Base-by-base conservation (phyloP, 2,797 vertebrate genomes). In the Halcyon chelicuti region DNA sequence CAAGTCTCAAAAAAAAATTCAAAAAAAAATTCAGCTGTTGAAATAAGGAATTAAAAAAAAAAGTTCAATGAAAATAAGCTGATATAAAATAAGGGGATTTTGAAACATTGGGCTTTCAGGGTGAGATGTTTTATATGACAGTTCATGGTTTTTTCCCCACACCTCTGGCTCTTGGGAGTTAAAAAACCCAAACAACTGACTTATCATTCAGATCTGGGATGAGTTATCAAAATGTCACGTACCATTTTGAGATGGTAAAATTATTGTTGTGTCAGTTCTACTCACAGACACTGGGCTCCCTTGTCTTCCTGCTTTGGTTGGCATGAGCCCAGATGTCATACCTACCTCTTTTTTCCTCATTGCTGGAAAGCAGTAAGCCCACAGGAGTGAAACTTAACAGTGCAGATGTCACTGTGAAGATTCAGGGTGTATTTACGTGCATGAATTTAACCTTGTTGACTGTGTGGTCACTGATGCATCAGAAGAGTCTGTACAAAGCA, bases 401-500 rank as follows among this genome's bases (percentile, higher is more conserved):
- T 77, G 86, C 49, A 8, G 16, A 63, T 76, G 87, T 94, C 73
- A 74, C 66, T 5, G 0, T 18, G 51, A 86, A 63, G 70, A 67
- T 85, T 63, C 78, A 65, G n/a, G 77, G 33, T 14, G 14, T 40
- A 18, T 58, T 96, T 97, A 98, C 4, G 93, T 93, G 75, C 88
- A 97, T 23, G 94, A 97, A 81, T 97, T 98, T 35, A 98, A 84
- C 91, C 95, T 94, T 44, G 97, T 95, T 73, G 98, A 96, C 61
- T 97, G 97, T 46, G 97, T 98, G 52, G 95, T 94, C 67, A 96
- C 84, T 5, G 98, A 97, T 33, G 97, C 91, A 39, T 99, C 98
- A 23, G 97, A 97, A 14, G 97, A 97, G 52, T 98, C 97, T 49
- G 96, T 97, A 39, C 97, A 93, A 96, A 97, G 96, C 67, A 96